Conservation (phyloP, 2,113 vertebrate species). For the Ceuthmochares aereus region DNA sequence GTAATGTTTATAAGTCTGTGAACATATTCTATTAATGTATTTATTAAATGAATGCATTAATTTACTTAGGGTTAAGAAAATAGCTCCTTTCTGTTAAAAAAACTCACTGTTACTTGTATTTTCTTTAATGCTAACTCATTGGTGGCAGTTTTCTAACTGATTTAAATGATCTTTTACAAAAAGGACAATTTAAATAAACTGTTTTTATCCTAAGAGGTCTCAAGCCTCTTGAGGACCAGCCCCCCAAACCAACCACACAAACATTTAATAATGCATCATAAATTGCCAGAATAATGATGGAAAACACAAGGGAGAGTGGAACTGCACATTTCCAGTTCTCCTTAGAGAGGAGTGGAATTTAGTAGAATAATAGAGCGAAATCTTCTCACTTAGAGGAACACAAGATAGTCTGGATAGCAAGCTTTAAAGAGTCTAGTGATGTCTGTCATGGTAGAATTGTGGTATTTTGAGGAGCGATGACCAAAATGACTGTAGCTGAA, state of each 20-base stretch:
- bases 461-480: neutral
- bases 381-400: neutral
- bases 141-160: neutral
- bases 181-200: neutral
- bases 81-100: neutral
- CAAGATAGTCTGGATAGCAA: neutral
- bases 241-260: neutral
- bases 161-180: neutral
- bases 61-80: slow-evolving; percentile 18
- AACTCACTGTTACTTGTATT: neutral
- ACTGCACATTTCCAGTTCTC: neutral
- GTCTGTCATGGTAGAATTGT: neutral
- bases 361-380: neutral
- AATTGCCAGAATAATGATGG: neutral
- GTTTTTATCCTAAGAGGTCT: neutral
- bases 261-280: neutral
- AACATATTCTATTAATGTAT: slow-evolving; percentile 40
- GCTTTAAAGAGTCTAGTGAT: neutral
- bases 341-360: neutral
- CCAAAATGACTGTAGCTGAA: neutral
- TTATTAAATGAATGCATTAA: slow-evolving; percentile 13
- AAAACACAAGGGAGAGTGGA: neutral
- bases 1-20: slow-evolving; percentile 10
- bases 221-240: neutral
- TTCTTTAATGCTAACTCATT: neutral